Conservation (phyloP, 2,888 invertebrate species). For the Helleia helle region DNA sequence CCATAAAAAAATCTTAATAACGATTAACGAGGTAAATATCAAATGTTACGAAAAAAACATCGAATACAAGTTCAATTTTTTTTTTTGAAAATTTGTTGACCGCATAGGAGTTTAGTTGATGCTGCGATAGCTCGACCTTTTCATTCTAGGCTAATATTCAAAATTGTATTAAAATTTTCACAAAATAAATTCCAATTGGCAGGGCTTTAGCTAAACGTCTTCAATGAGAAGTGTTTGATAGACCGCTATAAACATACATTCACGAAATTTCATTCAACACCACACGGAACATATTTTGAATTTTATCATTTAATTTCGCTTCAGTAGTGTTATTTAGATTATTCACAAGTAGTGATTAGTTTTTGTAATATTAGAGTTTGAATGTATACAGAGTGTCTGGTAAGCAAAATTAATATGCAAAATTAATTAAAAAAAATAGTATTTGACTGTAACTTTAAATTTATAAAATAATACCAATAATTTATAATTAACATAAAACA, state of each 20-base stretch:
- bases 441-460: too few relatives aligned
- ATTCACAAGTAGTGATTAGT: not conserved
- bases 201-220: slow-evolving; percentile 39
- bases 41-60: slow-evolving; percentile 1
- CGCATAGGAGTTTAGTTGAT: slow-evolving; percentile 9
- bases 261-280: slow-evolving; percentile 7
- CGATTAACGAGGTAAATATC: slow-evolving; percentile 13
- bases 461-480: too few relatives aligned
- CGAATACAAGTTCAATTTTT: not conserved
- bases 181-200: slow-evolving; percentile 34
- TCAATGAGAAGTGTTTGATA: slow-evolving; percentile 49
- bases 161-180: slow-evolving; percentile 25
- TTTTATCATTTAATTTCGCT: slow-evolving; percentile 26
- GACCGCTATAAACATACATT: slow-evolving; percentile 6
- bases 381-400: not conserved
- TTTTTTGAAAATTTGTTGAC: not conserved
- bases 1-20: slow-evolving; percentile 7
- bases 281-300: slow-evolving; percentile 9
- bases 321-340: slow-evolving; percentile 30
- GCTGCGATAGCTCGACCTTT: slow-evolving; percentile 27
- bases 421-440: too few relatives aligned
- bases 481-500: too few relatives aligned
- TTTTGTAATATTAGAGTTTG: too few relatives aligned
- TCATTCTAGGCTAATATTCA: slow-evolving; percentile 46
- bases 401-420: too few relatives aligned